Base-by-base conservation (phyloP, 2,888 invertebrate species). In the Blomia tropicalis region DNA sequence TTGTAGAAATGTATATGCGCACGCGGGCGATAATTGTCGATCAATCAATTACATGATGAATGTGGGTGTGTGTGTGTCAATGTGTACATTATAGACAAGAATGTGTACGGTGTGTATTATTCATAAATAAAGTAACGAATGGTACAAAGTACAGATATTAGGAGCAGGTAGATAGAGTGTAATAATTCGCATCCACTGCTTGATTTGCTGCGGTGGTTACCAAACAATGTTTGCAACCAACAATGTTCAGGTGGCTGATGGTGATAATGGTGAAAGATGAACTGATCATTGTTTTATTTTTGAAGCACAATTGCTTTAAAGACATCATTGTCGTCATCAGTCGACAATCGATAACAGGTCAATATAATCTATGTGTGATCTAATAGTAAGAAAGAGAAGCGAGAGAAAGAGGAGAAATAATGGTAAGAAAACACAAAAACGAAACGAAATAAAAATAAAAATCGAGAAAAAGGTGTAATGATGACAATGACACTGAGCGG, bases 361-460 rank as follows among this genome's bases (percentile, higher is more conserved):
- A 47, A 47, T 47, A 47, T 47, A 47, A 25, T 47, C 51, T 47
- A 47, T 47, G 22, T n/a, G n/a, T 36, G 36, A 14, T 47, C 27
- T 47, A 47, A 47, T 47, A 47, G 51, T n/a, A 47, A 47, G 7
- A 47, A 47, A 14, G 17, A 47, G n/a, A 47, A n/a, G 7, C 51
- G 7, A 47, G 7, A 11, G 22, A 27, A 47, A 47, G 51, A 47
- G 22, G 51, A 19, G n/a, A 47, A 47, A 14, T 11, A 47, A 47
- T 47, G 22, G 17, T 11, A 17, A 36, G 17, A 17, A 17, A 36
- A 36, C 36, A 36, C 7, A 36, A 17, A 17, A 36, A 36, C 17
- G n/a, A n/a, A 41, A 41, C n/a, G 41, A 41, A 47, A 7, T 7
- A 47, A n/a, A n/a, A 47, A 47, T n/a, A 47, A 47, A 47, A 19